A percentile compares a stretch with the other conserved stretches of the same genome.
These are phyloP conservation scores for Agapornis canus DNA, from an alignment of 2,797 vertebrate genomes.

Conservation along the genomic window DNA sequence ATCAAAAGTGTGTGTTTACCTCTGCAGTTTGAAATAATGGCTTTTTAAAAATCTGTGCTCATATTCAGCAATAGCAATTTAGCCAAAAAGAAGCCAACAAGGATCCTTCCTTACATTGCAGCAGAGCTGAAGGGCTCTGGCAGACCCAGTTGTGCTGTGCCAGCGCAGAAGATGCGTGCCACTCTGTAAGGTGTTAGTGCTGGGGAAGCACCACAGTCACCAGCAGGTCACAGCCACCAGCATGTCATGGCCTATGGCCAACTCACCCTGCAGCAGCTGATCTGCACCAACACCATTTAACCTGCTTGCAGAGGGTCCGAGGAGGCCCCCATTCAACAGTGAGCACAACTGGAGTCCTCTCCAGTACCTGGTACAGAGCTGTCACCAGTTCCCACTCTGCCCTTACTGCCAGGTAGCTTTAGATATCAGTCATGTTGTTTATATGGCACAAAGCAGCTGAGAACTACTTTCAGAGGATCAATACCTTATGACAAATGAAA, in stretches of 20 bases:
- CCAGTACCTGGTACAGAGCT: background rate
- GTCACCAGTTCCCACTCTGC: background rate
- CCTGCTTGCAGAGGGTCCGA: background rate
- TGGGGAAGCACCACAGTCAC: background rate
- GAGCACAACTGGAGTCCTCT: accelerated
- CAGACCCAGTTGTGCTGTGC: background rate
- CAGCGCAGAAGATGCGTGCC: accelerated
- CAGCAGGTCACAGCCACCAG: too few species aligned
- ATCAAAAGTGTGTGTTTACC: background rate
- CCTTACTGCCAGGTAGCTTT: background rate
- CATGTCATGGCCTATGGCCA: accelerated
- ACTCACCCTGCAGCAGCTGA: background rate
- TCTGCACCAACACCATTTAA: accelerated
- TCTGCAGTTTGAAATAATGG: background rate
- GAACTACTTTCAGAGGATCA: background rate
- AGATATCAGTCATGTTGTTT: background rate
- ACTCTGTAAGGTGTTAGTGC: accelerated
- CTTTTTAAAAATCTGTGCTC: background rate
- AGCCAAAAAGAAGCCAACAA: accelerated
- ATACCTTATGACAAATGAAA: background rate
- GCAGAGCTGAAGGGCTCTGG: background rate
- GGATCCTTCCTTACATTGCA: background rate
- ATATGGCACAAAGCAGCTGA: background rate
- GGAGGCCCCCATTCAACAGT: too few species aligned
- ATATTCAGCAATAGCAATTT: background rate